Base-by-base conservation (phyloP, 2,888 invertebrate species). In the Synergus itoensis region DNA sequence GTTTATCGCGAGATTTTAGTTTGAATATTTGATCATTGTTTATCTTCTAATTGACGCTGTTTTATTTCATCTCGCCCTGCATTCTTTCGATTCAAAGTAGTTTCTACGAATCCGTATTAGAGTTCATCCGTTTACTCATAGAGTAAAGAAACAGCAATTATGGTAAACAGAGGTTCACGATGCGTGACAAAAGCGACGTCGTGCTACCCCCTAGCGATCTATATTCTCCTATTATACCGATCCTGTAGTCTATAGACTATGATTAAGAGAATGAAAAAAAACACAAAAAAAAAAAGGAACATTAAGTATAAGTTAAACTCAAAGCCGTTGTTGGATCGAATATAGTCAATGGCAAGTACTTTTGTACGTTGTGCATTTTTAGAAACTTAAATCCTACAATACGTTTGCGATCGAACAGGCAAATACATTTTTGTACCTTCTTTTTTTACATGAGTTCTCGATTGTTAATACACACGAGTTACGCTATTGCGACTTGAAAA, bases 11-110 rank as follows among this genome's bases (percentile, higher is more conserved):
- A 53, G 48, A 73, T 53, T 53, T 73, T 53, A 53, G n/a, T 36
- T 53, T 0, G 7, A 45, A 48, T 53, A 73, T 73, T 73, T 53
- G 36, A 73, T 53, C 53, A 73, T 73, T 53, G 4, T 67, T 67
- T 45, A 14, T 73, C 36, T n/a, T 73, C n/a, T 43, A 43, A 65
- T 7, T 73, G 53, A n/a, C 36, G 36, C 48, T 48, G 3, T 73
- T 73, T 73, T 73, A 85, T 84, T 86, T 83, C 81, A 76, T 84
- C 84, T 82, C 83, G 83, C 82, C 83, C 86, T 83, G 82, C 83
- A 80, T 82, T 84, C 79, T 77, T 76, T 77, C n/a, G 41, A 79
- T 77, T 77, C 77, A 76, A 69, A 64, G 80, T 79, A 75, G 82
- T 82, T 82, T 82, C 75, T 76, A 78, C 45, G 12, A 80, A 75